Base-by-base conservation (phyloP, 2,888 invertebrate species). In the Venustoraphidia nigricollis region DNA sequence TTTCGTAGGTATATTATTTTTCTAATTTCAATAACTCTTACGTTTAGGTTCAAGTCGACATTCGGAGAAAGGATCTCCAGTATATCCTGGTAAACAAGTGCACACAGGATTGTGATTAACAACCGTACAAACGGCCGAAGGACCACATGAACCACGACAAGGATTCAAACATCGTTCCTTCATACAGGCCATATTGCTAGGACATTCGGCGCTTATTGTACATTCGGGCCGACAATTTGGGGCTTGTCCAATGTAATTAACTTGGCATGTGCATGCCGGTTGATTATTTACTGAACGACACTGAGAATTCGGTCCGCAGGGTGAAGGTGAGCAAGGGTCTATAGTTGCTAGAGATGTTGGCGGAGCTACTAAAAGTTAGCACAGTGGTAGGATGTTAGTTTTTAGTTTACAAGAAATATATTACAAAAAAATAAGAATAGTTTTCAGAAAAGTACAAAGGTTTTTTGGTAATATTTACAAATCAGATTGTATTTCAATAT, bases 241-340 rank as follows among this genome's bases (percentile, higher is more conserved):
- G 9, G 74, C 70, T 46, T 69, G 62, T 42, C 76, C 76, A 50
- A 71, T 62, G 53, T 72, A 74, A 53, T 68, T 68, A 42, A 66
- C 58, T 40, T 66, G 53, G 54, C 75, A 75, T 42, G 72, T 68
- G 55, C 75, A 75, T 17, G 68, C 66, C 10, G 73, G 67, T 44
- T 67, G 67, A 35, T 62, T 62, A 48, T 62, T 63, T 10, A 66
- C 58, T 8, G 63, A 64, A 27, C 67, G 67, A 55, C 76, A 76
- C 45, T 68, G 62, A 2, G 74, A 69, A 59, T 73, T 73, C 0
- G 82, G 80, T 38, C 84, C 84, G 60, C 84, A 84, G 0, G 83
- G 84, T 48, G 81, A 81, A 1, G 83, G 83, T 11, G 71, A 67
- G 60, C 84, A 84, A 2, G 83, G 83, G 59, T 81, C 10, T 65